Evolutionary conservation across 2,888 invertebrate genomes (phyloP).

Genomic region (Eilema sororculum): DNA sequence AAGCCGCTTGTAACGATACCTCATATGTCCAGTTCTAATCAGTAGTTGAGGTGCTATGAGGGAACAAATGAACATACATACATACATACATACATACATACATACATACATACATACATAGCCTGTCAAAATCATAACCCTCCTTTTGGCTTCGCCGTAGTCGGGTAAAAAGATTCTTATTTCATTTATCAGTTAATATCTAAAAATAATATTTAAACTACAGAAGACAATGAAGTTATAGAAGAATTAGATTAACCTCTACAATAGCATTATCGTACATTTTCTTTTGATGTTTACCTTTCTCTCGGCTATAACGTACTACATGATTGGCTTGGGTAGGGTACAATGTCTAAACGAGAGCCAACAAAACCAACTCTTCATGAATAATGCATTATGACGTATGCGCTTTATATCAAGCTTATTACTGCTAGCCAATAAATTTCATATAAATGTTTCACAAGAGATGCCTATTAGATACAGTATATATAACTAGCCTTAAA

Average conservation of each 20-base stretch:
- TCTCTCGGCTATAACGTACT: slow-evolving; percentile 3
- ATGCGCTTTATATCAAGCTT: slow-evolving; percentile 4
- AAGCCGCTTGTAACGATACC: too few species aligned
- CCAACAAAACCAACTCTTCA: slow-evolving; percentile 2
- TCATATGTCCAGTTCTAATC: too few species aligned
- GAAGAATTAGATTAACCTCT: background rate
- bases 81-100: too few species aligned
- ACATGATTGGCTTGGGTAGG: slow-evolving; percentile 9
- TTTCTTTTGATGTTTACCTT: slow-evolving; percentile 13
- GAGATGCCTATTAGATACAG: background rate
- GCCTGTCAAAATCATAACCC: too few species aligned
- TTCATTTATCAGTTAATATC: background rate
- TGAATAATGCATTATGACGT: slow-evolving; percentile 3
- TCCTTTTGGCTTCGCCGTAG: too few species aligned
- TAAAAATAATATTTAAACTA: background rate
- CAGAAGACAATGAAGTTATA: background rate
- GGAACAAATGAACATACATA: too few species aligned
- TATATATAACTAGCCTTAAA: background rate
- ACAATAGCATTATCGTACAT: slow-evolving; percentile 8
- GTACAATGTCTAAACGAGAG: slow-evolving; percentile 2
- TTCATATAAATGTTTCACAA: slow-evolving; percentile 2
- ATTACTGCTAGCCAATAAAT: background rate
- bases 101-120: too few species aligned
- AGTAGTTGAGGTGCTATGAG: too few species aligned
- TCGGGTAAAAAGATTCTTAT: too few species aligned